Conservation (phyloP, 1,140 invertebrate species). For the Nephotettix cincticeps region DNA sequence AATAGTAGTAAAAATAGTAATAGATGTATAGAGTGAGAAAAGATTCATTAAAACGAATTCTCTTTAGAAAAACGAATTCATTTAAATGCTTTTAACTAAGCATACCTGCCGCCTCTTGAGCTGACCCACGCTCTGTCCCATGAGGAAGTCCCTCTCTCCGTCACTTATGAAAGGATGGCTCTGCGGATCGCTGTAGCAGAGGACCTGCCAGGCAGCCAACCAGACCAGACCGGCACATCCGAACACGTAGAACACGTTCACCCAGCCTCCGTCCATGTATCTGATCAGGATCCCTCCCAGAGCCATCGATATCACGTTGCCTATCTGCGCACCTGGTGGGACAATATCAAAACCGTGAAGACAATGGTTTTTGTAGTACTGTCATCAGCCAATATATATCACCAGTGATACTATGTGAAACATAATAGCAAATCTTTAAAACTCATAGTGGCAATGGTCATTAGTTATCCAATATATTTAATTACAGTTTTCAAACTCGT, state of each 20-base stretch:
- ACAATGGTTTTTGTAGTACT: no score
- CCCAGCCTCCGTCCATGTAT: slow-evolving; percentile 50
- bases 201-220: slow-evolving; percentile 48
- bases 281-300: slow-evolving; percentile 49
- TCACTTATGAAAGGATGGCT: slow-evolving; percentile 68
- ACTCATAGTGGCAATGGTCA: no score
- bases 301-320: slow-evolving; percentile 53
- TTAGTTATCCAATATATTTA: no score
- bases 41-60: no score
- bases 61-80: no score
- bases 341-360: no score
- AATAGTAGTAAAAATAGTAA: no score
- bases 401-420: no score
- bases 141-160: slow-evolving; percentile 64
- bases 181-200: slow-evolving; percentile 63
- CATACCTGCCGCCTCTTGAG: slow-evolving; percentile 30
- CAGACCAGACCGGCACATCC: slow-evolving; percentile 51
- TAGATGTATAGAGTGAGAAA: no score
- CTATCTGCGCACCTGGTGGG: slow-evolving; percentile 48
- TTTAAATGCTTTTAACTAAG: background rate
- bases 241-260: slow-evolving; percentile 56
- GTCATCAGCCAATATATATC: no score
- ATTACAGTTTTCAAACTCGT: no score
- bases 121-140: slow-evolving; percentile 46
- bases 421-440: no score